Conservation (phyloP, 1,140 invertebrate genomes). For the Aphidius ervi region DNA sequence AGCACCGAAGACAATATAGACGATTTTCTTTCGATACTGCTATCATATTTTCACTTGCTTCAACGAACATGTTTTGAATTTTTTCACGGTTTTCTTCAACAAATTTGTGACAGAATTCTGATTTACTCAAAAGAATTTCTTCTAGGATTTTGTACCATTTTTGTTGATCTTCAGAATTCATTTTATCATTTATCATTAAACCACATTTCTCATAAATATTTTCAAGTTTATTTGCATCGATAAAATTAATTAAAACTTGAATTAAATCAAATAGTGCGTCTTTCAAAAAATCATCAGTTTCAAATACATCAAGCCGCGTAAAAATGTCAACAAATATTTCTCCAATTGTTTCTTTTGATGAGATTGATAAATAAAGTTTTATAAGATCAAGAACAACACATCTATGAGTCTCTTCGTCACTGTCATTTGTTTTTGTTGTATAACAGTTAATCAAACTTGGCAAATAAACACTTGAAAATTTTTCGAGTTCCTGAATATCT, state of each 20-base stretch:
- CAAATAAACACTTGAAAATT: conserved; percentile 87
- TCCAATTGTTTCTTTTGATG: conserved; percentile 57
- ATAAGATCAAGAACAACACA: conserved; percentile 78
- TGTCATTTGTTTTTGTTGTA: conserved; percentile 66
- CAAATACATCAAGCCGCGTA: conserved; percentile 56
- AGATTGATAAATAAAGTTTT: conserved; percentile 72
- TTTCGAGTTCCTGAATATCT: conserved; percentile 56
- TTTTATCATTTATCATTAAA: conserved; percentile 50
- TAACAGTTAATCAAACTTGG: conserved; percentile 90
- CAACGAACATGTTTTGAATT: conserved; percentile 67
- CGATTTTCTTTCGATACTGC: conserved; percentile 69
- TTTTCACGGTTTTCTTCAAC: conserved; percentile 61
- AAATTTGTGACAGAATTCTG: conserved; percentile 64
- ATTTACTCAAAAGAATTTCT: conserved; percentile 66
- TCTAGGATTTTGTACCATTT: conserved; percentile 78
- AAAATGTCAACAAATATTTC: conserved; percentile 71
- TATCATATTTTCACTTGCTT: conserved; percentile 63
- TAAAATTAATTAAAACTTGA: conserved; percentile 66
- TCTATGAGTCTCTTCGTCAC: conserved; percentile 69
- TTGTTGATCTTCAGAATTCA: conserved; percentile 67
- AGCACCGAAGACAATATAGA: conserved; percentile 62
- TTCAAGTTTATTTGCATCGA: conserved; percentile 56
- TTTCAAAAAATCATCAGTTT: conserved; percentile 60
- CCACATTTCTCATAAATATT: conserved; percentile 63
- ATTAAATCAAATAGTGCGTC: conserved; percentile 77